A percentile compares a stretch with the other conserved stretches of the same genome.
phyloP scores from a whole-genome alignment of 2,797 vertebrate genomes.

The Enteromius unitaeniatus region DNA sequence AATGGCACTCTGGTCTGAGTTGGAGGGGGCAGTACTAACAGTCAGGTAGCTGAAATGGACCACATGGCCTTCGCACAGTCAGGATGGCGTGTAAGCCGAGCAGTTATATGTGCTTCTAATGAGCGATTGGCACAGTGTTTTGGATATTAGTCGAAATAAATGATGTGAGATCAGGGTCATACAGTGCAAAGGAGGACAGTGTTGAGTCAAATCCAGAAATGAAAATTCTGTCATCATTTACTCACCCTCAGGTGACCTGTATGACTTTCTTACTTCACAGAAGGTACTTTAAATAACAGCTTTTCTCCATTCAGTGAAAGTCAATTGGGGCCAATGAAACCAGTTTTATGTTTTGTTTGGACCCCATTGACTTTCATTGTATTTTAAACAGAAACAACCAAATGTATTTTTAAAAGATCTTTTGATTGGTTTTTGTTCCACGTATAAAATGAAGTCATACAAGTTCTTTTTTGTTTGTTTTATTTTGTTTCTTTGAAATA shows the following conservation, averaged over 20 bases:
- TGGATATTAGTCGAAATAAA: slow-evolving; percentile 31
- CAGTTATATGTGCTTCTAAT: slow-evolving; percentile 23
- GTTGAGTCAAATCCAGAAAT: background rate
- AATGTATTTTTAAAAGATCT: background rate
- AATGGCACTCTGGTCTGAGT: slow-evolving; percentile 75
- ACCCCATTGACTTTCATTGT: background rate
- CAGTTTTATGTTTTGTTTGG: background rate
- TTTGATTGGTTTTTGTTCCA: background rate
- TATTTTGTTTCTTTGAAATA: background rate
- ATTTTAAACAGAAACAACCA: background rate
- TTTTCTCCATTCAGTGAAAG: background rate
- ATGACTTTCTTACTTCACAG: background rate
- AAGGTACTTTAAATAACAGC: background rate
- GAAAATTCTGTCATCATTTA: background rate
- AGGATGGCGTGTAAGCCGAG: slow-evolving; percentile 18
- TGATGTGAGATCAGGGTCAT: background rate
- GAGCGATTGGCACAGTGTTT: slow-evolving; percentile 28
- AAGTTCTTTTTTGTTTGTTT: background rate
- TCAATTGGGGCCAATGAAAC: background rate
- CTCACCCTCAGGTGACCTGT: background rate
- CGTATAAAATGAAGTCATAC: background rate
- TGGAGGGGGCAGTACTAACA: slow-evolving; percentile 43
- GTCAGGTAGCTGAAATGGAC: slow-evolving; percentile 70
- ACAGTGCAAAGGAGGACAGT: slow-evolving; percentile 7
- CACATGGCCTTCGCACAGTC: slow-evolving; percentile 39